Conservation (phyloP, 2,113 vertebrate genomes). For the Tachysurus vachellii region DNA sequence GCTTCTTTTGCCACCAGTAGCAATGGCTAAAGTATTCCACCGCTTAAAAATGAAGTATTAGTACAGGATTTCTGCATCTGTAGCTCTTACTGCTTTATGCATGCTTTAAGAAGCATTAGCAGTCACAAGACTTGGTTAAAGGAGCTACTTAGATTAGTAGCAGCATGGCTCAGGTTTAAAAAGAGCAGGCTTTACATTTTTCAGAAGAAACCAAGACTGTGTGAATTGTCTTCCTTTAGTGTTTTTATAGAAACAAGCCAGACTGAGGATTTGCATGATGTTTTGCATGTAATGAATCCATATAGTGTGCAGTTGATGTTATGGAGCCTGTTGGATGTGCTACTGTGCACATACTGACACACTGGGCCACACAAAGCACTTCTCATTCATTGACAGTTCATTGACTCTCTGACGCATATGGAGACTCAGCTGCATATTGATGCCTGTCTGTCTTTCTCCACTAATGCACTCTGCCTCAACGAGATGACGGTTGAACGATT, state of each 20-base stretch:
- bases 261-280: conserved; percentile 15
- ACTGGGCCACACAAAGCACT: not conserved
- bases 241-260: conserved; percentile 1
- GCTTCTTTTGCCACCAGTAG: not conserved
- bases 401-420: not conserved
- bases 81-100: not conserved
- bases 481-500: not conserved
- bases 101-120: conserved; percentile 28
- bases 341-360: not conserved
- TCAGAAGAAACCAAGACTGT: not conserved
- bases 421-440: not conserved
- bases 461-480: not conserved
- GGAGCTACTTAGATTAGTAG: conserved; percentile 12
- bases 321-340: not conserved
- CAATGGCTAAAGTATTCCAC: not conserved
- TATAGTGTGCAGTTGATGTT: not conserved
- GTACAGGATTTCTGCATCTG: not conserved
- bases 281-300: conserved; percentile 19
- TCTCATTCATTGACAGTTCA: not conserved
- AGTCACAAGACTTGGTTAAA: conserved; percentile 40
- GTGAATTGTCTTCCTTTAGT: not conserved
- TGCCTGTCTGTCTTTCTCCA: not conserved
- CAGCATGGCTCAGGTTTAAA: not conserved
- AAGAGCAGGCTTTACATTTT: not conserved
- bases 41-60: not conserved